Conservation (phyloP, 2,113 vertebrate genomes). For the Synodontis membranacea region DNA sequence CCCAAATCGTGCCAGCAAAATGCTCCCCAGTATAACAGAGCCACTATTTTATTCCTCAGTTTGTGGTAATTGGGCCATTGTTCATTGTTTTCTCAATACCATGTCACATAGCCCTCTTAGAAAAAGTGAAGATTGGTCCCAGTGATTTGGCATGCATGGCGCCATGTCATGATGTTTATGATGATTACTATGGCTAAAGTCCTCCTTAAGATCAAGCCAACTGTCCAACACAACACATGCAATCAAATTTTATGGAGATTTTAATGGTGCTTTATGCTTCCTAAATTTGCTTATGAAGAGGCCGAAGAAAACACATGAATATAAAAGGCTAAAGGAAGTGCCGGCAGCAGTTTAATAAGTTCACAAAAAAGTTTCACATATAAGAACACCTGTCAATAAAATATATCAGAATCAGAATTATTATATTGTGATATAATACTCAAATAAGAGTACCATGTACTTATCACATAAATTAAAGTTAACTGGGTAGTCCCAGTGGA, state of each 20-base stretch:
- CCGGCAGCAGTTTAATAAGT: neutral
- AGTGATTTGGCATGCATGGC: neutral
- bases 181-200: slow-evolving; percentile 8
- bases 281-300: slow-evolving; percentile 4
- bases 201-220: slow-evolving; percentile 2
- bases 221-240: neutral
- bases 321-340: neutral
- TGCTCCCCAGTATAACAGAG: slow-evolving; percentile 8
- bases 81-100: neutral
- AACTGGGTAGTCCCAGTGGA: neutral
- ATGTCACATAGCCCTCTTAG: neutral
- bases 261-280: neutral
- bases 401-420: too few relatives aligned
- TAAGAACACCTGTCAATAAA: neutral
- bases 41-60: neutral
- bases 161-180: neutral
- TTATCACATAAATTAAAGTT: neutral
- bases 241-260: slow-evolving; percentile 15
- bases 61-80: neutral
- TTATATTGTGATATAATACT: neutral
- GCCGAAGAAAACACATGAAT: neutral
- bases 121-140: neutral
- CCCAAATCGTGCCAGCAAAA: neutral
- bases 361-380: neutral
- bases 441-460: neutral